A percentile compares a stretch with the other conserved stretches of the same genome.
Evolutionary conservation across 2,797 vertebrate species (phyloP).

Genomic region (Mormyrus hasselquistii): DNA sequence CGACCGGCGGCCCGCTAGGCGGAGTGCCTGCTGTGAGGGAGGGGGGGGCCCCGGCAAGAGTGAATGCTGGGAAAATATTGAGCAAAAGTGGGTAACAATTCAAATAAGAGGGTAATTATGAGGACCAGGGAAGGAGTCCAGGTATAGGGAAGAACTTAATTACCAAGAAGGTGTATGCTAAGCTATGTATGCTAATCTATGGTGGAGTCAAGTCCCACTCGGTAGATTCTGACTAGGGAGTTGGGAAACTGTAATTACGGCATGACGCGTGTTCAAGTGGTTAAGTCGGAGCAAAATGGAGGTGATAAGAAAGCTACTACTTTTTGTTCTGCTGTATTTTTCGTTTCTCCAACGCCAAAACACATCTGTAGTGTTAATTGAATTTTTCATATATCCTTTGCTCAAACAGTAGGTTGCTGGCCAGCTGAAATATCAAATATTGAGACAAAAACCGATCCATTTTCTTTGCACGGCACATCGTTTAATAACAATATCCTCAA

Average conservation of each 20-base stretch:
- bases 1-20: constrained; percentile 12
- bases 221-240: not conserved
- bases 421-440: not conserved
- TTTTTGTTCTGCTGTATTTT: not conserved
- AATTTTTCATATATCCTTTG: not conserved
- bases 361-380: not conserved
- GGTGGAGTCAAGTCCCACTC: not conserved
- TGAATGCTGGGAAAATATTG: not conserved
- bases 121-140: not conserved
- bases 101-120: not conserved
- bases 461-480: not conserved
- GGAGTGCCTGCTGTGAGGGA: not conserved
- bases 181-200: not conserved
- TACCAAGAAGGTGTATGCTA: not conserved
- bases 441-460: not conserved
- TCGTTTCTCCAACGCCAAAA: not conserved
- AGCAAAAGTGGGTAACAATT: not conserved
- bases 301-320: not conserved
- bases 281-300: not conserved
- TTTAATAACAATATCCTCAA: not conserved
- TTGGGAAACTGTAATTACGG: not conserved
- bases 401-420: not conserved
- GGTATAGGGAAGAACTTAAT: not conserved
- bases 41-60: not conserved
- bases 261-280: not conserved